A percentile compares a stretch with the other conserved stretches of the same genome.
These are phyloP conservation scores for Pseudorhiza aurosa DNA, from an alignment of 30 jellyfish, hydroid and myxozoan species.

Conservation along the genomic window DNA sequence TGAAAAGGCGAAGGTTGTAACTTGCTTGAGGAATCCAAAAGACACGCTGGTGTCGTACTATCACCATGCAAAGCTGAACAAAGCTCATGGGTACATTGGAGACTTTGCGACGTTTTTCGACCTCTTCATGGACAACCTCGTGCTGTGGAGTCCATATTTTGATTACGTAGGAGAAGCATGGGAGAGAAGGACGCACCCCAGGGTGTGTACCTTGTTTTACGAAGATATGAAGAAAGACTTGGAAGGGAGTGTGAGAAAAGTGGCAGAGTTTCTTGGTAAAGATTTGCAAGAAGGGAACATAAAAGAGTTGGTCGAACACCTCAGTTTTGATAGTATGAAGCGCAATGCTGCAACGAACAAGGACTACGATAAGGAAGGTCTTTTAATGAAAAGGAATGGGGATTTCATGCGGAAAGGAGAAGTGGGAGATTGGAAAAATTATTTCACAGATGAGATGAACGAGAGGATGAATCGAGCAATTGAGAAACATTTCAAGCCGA, in stretches of 20 bases:
- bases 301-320: not conserved
- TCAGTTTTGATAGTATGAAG: conserved; percentile 1
- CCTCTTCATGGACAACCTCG: conserved; percentile 44
- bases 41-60: conserved; percentile 46
- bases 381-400: not conserved
- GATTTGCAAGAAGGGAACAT: not conserved
- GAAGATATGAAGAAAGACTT: conserved; percentile 43
- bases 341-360: not conserved
- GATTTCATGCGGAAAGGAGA: conserved; percentile 32
- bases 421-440: conserved; percentile 54
- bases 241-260: conserved; percentile 19
- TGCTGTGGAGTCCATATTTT: conserved; percentile 25
- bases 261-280: conserved; percentile 7
- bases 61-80: conserved; percentile 12
- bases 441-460: conserved; percentile 47
- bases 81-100: not conserved
- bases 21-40: conserved; percentile 45
- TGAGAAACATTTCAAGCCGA: conserved; percentile 19
- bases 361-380: not conserved
- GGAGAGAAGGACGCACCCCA: conserved; percentile 44
- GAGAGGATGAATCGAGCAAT: conserved; percentile 26
- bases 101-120: conserved; percentile 28
- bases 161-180: conserved; percentile 44
- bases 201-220: conserved; percentile 14
- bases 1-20: conserved; percentile 35